Evolutionary conservation across 2,113 vertebrate genomes (phyloP).

Genomic region (Dasyurus viverrinus): DNA sequence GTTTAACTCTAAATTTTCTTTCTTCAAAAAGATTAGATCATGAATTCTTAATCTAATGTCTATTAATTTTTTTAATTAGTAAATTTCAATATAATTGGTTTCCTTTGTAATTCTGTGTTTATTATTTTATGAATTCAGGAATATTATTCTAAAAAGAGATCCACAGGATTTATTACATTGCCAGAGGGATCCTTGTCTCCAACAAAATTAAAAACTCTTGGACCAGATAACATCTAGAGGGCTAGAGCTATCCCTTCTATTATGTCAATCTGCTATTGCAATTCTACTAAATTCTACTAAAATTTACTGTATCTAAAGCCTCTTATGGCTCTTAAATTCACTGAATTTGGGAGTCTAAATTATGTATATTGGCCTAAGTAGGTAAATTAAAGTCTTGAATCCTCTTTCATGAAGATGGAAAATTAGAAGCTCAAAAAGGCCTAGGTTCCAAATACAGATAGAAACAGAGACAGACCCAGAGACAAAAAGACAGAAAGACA

Average conservation of each 20-base stretch:
- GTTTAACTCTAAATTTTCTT: neutral
- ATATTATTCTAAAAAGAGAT: neutral
- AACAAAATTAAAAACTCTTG: neutral
- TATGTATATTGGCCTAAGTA: neutral
- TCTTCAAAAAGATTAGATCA: neutral
- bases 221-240: neutral
- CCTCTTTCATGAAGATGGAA: neutral
- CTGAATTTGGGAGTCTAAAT: neutral
- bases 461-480: too few relatives aligned
- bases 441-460: neutral
- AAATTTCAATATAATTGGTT: neutral
- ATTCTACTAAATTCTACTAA: neutral
- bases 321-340: neutral
- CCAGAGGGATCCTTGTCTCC: neutral
- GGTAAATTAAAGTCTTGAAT: neutral
- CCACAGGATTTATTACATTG: neutral
- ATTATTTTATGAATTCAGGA: neutral
- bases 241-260: neutral
- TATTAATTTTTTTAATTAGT: neutral
- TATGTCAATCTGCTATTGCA: neutral
- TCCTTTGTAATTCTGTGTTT: neutral
- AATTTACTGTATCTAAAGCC: neutral
- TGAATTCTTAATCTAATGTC: neutral
- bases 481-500: too few relatives aligned
- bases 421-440: neutral